Evolutionary conservation across 2,888 invertebrate species (phyloP).

Genomic region (Chymomyza fuscimana): DNA sequence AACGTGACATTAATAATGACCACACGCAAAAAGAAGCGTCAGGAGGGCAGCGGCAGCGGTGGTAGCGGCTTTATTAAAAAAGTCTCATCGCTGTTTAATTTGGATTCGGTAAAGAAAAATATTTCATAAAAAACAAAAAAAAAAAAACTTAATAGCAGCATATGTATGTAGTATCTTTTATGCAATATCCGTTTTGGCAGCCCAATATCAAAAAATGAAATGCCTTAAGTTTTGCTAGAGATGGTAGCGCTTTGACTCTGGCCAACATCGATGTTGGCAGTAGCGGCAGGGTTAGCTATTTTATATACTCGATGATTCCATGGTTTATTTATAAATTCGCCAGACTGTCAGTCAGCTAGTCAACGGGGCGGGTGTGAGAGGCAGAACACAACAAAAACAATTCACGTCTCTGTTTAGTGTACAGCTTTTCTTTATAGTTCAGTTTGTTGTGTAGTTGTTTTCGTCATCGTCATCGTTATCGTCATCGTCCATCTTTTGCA

Average conservation of each 20-base stretch:
- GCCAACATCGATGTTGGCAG: not conserved
- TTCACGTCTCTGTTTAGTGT: slow-evolving; percentile 20
- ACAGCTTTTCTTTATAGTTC: slow-evolving; percentile 32
- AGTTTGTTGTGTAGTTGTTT: slow-evolving; percentile 25
- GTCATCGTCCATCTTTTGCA: slow-evolving; percentile 37
- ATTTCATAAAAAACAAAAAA: not conserved
- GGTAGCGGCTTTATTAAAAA: slow-evolving; percentile 90
- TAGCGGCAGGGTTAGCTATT: not conserved
- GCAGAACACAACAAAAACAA: slow-evolving; percentile 11
- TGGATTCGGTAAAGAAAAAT: slow-evolving; percentile 85
- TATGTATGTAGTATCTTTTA: slow-evolving; percentile 18
- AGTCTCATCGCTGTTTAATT: slow-evolving; percentile 92
- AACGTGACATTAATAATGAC: slow-evolving; percentile 80
- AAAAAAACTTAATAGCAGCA: not conserved
- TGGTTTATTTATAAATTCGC: slow-evolving; percentile 72
- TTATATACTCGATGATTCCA: slow-evolving; percentile 64
- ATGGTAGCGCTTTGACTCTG: not conserved
- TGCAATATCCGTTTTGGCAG: slow-evolving; percentile 27
- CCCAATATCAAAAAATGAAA: not conserved
- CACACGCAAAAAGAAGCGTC: slow-evolving; percentile 85
- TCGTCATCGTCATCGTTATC: slow-evolving; percentile 12
- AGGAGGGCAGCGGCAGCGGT: slow-evolving; percentile 78
- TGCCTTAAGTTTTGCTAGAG: not conserved
- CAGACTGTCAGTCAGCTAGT: slow-evolving; percentile 33
- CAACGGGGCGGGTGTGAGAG: too few species aligned